phyloP scores from a whole-genome alignment of 2,113 vertebrate genomes.

The Cyanoliseus patagonus region DNA sequence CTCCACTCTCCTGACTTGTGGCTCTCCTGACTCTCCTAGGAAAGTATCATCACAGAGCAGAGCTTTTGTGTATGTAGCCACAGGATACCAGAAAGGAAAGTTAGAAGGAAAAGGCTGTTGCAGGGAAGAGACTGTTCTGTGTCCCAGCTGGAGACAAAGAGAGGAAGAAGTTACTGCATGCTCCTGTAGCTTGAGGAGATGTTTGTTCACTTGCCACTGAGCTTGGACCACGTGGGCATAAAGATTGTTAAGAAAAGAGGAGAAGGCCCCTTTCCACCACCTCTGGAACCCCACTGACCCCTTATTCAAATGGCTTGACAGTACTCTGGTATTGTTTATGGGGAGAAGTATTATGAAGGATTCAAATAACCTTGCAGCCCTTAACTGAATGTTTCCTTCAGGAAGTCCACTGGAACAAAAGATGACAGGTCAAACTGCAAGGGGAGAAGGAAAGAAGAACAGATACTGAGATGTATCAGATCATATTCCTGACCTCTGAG shows the following conservation, averaged over 20 bases:
- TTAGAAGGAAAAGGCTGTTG: background rate
- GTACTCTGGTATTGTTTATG: fast-evolving
- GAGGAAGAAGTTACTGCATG: background rate
- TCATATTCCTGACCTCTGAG: background rate
- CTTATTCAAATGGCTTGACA: background rate
- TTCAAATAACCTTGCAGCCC: background rate
- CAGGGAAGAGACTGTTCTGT: background rate
- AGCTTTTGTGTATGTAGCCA: fast-evolving
- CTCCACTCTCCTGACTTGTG: background rate
- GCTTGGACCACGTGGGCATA: background rate
- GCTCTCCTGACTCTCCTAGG: background rate
- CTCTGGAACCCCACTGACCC: background rate
- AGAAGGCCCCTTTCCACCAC: background rate
- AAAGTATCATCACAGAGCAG: background rate
- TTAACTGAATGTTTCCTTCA: background rate
- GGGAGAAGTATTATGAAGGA: background rate
- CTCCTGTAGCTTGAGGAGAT: background rate
- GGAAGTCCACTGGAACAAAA: background rate
- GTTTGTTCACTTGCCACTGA: fast-evolving
- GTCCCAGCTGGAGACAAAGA: background rate
- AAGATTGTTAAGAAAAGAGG: background rate
- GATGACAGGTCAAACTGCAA: background rate
- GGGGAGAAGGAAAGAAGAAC: background rate
- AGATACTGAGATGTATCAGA: background rate
- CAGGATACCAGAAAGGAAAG: background rate